Base-by-base conservation (phyloP, 2,888 invertebrate genomes). In the Aspidiotus rigidus region DNA sequence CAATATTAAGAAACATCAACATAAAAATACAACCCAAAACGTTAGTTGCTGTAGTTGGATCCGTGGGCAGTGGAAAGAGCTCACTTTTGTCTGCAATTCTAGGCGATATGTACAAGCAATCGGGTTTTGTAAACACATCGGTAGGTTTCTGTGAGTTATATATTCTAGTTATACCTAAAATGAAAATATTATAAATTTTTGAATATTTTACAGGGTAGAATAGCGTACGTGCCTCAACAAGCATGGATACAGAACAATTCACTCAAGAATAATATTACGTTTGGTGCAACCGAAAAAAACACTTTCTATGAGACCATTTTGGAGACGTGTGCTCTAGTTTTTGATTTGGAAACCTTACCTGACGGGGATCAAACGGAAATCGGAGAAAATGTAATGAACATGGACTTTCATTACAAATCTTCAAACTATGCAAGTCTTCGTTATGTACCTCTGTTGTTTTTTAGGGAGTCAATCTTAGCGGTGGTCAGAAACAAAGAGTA, bases 191-290 rank as follows among this genome's bases (percentile, higher is more conserved):
- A 9, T 53, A 13, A 60, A 49, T 64, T 71, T 57, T 44, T 41
- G 53, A 62, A 61, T 5, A 28, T 28, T 28, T 5, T 1, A 13
- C 61, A 74, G 80, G 85, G 86, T n/a, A 77, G 79, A 2, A 77
- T 84, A 16, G 94, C 94, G 0, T 95, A 93, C 78, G 93, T 94
- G 1, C 86, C 95, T 0, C 96, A 96, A 76, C 93, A 94, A 79
- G 94, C 97, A 0, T 98, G 98, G 98, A 97, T 98, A 70, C 97
- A 97, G 79, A 98, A 98, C 80, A 90, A 91, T 5, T 93, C 95
- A 0, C 79, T 98, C 40, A 86, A 88, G 75, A 90, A 96, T 76
- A 98, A 98, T 79, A 92, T 99, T 73, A 77, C 94, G 41, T 99
- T 98, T 79, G 94, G 94, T 13, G 86, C 87, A 73, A 75, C 82